Evolutionary conservation across 2,113 vertebrate genomes (phyloP).

Genomic region (Scytalopus superciliaris): DNA sequence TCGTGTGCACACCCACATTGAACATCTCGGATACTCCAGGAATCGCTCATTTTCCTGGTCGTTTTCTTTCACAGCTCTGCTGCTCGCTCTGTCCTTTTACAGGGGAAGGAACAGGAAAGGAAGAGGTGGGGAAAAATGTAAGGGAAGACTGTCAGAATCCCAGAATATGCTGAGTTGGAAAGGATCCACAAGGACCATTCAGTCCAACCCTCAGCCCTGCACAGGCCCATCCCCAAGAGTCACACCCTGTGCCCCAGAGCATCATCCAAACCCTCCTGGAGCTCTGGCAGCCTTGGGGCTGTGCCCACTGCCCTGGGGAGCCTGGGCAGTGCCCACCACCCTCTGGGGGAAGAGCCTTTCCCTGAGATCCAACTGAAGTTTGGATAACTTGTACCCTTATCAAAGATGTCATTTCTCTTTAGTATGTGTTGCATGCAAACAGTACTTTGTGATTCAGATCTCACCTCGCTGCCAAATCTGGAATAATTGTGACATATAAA

Average conservation of each 20-base stretch:
- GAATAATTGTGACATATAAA: neutral
- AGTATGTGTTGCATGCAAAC: neutral
- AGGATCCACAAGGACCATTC: neutral
- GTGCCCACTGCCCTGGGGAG: neutral
- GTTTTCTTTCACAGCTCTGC: neutral
- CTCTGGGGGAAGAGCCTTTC: neutral
- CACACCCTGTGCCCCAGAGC: neutral
- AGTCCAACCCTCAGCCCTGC: neutral
- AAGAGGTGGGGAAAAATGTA: neutral
- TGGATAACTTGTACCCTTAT: neutral
- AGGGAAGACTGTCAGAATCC: neutral
- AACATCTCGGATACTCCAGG: neutral
- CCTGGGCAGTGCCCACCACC: neutral
- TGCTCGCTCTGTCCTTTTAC: neutral
- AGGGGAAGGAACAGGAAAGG: neutral
- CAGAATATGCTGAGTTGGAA: neutral
- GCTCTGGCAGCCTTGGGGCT: neutral
- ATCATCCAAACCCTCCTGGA: neutral
- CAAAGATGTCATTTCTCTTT: neutral
- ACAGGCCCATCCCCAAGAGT: neutral
- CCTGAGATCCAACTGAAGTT: neutral
- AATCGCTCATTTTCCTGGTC: neutral
- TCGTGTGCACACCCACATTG: neutral
- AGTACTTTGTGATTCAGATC: neutral
- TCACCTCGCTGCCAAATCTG: neutral